A percentile compares a stretch with the other conserved stretches of the same genome.
phyloP scores from a whole-genome alignment of 2,797 vertebrate species.

The Smutsia gigantea region DNA sequence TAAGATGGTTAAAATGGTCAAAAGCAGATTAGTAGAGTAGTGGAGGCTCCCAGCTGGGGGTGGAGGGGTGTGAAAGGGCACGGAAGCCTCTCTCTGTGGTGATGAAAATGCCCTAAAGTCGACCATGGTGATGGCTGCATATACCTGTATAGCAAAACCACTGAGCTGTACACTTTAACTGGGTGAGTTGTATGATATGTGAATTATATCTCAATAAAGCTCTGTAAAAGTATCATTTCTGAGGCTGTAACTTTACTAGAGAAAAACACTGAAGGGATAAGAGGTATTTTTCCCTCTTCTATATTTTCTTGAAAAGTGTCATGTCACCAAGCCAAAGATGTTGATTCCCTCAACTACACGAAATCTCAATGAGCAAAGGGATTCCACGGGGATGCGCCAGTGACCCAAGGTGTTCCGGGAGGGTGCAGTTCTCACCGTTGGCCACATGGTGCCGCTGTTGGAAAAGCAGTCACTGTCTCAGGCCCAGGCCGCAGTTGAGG shows the following conservation, averaged over 20 bases:
- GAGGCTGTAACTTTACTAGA: neutral
- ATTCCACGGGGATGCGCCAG: rapidly evolving
- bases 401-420: rapidly evolving
- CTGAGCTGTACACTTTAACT: too few relatives aligned
- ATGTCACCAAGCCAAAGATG: neutral
- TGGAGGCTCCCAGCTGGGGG: too few relatives aligned
- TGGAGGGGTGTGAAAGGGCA: too few relatives aligned
- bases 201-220: too few relatives aligned
- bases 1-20: neutral
- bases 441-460: neutral
- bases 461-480: neutral
- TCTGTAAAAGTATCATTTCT: too few relatives aligned
- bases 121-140: too few relatives aligned
- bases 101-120: too few relatives aligned
- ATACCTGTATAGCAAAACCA: too few relatives aligned
- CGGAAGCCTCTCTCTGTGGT: too few relatives aligned
- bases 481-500: too few relatives aligned
- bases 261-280: neutral
- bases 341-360: neutral
- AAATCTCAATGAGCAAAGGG: neutral
- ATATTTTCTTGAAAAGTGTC: neutral
- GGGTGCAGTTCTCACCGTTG: neutral
- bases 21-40: too few relatives aligned
- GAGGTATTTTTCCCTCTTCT: neutral
- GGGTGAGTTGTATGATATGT: too few relatives aligned